Evolutionary conservation across 1,140 invertebrate species (phyloP).

Genomic region (Choristoneura fumiferana): DNA sequence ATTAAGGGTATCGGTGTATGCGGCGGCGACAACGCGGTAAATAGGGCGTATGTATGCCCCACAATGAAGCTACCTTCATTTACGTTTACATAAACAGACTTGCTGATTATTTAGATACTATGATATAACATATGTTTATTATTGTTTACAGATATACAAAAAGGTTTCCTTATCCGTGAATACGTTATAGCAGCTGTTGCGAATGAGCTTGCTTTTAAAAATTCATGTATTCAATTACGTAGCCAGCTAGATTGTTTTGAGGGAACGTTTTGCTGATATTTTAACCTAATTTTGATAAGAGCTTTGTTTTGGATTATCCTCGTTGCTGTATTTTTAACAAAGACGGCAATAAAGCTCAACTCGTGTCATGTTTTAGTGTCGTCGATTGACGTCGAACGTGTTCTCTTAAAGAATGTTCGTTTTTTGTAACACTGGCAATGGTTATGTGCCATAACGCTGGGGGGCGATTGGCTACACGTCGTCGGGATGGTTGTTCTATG

Average conservation of each 20-base stretch:
- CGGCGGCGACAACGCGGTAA: conserved; percentile 55
- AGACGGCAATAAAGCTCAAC: no score
- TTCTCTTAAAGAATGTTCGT: not conserved
- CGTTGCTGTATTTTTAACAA: no score
- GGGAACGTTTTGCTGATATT: not conserved
- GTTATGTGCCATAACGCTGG: not conserved
- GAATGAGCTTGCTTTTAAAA: conserved; percentile 1
- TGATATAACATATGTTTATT: conserved; percentile 20
- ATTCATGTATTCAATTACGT: conserved; percentile 1
- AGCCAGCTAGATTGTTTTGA: not conserved
- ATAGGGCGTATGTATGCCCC: conserved; percentile 50
- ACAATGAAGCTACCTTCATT: conserved; percentile 47
- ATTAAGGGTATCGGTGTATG: conserved; percentile 50
- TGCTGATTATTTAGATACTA: conserved; percentile 49
- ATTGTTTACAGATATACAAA: conserved; percentile 3
- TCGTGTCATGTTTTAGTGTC: not conserved
- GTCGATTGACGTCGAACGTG: not conserved
- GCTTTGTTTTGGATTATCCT: no score
- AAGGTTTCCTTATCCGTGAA: conserved; percentile 10
- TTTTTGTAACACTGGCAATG: not conserved
- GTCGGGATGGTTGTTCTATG: conserved; percentile 32
- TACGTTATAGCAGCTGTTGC: not conserved
- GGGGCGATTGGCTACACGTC: not conserved
- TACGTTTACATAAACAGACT: conserved; percentile 39
- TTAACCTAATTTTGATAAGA: no score